A percentile compares a stretch with the other conserved stretches of the same genome.
Conservation (phyloP, 2,113 vertebrate species). For the Rhegmatorhina hoffmannsi region DNA sequence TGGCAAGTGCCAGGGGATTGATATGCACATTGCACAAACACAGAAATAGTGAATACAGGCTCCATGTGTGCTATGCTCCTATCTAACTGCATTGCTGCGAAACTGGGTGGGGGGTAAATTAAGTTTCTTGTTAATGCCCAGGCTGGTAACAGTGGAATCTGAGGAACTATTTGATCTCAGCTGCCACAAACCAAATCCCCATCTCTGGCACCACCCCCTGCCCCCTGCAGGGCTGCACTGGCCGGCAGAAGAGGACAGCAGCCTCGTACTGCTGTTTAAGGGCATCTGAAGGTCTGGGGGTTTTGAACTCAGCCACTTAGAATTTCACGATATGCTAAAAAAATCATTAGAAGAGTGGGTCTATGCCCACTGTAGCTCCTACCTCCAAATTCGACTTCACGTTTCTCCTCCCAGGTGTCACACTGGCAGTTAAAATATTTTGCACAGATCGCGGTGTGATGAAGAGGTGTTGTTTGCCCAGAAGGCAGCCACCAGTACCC, state of each 20-base stretch:
- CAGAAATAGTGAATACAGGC: neutral
- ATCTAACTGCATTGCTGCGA: neutral
- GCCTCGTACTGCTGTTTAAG: neutral
- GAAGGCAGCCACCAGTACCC: neutral
- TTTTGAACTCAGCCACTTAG: neutral
- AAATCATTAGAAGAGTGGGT: neutral
- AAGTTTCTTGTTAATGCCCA: neutral
- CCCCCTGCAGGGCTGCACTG: neutral
- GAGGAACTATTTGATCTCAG: neutral
- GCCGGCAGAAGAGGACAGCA: neutral
- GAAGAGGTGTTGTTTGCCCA: neutral
- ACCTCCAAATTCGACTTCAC: neutral
- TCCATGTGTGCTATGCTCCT: neutral
- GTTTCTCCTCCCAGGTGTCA: neutral
- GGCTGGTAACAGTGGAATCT: neutral
- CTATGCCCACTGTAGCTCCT: neutral
- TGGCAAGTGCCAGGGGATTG: neutral
- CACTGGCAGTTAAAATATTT: neutral
- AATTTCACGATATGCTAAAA: neutral
- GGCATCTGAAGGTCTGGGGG: neutral
- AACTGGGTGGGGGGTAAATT: neutral
- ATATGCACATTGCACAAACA: neutral
- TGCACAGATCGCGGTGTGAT: fast-evolving
- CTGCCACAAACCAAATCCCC: neutral
- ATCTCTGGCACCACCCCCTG: neutral